Evolutionary conservation across 2,888 invertebrate genomes (phyloP).

Genomic region (Choristoneura rosaceana): DNA sequence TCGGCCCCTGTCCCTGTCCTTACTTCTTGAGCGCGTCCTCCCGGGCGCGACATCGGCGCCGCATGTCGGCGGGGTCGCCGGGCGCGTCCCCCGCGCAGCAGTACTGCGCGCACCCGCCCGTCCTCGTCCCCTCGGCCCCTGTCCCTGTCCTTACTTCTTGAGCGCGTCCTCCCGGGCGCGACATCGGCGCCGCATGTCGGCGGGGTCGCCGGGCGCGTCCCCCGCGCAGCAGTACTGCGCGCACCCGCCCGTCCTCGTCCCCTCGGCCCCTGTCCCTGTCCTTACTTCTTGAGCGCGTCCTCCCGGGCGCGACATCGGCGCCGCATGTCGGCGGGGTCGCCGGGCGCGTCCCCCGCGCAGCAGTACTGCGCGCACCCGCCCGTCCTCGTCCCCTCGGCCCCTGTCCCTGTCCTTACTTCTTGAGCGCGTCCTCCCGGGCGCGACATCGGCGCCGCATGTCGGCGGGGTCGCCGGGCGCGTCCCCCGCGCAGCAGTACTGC

Average conservation of each 20-base stretch:
- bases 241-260: no score
- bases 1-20: no score
- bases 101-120: no score
- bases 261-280: no score
- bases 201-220: constrained; percentile 56
- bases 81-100: constrained; percentile 69
- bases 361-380: no score
- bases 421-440: constrained; percentile 94
- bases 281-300: constrained; percentile 92
- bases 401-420: no score
- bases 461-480: constrained; percentile 62
- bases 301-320: constrained; percentile 93
- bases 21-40: constrained; percentile 94
- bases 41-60: constrained; percentile 91
- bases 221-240: constrained; percentile 87
- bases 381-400: no score
- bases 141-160: no score
- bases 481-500: constrained; percentile 86
- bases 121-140: no score
- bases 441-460: constrained; percentile 90
- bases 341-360: constrained; percentile 45
- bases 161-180: constrained; percentile 95
- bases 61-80: constrained; percentile 82
- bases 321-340: constrained; percentile 84
- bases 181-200: constrained; percentile 89